Conservation (phyloP, 1,140 invertebrate species). For the Reticulitermes speratus region DNA sequence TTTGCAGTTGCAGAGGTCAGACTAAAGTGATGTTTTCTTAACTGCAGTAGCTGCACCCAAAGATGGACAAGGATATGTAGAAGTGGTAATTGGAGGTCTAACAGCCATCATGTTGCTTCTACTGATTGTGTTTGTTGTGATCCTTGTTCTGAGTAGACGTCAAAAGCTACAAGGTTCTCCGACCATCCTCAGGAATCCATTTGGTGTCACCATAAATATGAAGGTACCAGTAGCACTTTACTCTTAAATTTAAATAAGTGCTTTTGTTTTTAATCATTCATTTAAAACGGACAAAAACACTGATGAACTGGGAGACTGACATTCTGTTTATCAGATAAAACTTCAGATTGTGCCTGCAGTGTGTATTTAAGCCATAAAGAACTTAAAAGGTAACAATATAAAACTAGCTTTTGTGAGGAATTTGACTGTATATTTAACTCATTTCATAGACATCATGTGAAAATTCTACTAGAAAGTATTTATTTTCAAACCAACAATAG, state of each 20-base stretch:
- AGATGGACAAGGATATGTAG: conserved; percentile 63
- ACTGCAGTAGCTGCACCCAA: conserved; percentile 57
- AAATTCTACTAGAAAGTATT: no score
- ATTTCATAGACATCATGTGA: no score
- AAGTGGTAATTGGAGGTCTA: conserved; percentile 70
- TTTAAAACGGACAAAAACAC: not conserved
- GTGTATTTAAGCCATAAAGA: no score
- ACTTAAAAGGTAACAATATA: no score
- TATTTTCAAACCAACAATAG: no score
- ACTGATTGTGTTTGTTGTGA: conserved; percentile 63
- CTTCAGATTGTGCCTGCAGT: no score
- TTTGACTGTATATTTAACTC: no score
- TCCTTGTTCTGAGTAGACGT: conserved; percentile 64
- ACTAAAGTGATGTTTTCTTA: not conserved
- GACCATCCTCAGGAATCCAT: conserved; percentile 59
- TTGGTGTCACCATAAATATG: conserved; percentile 66
- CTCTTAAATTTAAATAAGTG: not conserved
- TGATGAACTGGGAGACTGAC: not conserved
- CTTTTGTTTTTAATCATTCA: not conserved
- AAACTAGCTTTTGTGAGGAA: no score
- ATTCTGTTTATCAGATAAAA: not conserved
- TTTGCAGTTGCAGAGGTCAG: no score
- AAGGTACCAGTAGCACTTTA: conserved; percentile 51
- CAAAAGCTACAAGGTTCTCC: conserved; percentile 64
- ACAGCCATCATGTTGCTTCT: conserved; percentile 70